Conservation (phyloP, 1,140 invertebrate genomes). For the Ips nitidus region DNA sequence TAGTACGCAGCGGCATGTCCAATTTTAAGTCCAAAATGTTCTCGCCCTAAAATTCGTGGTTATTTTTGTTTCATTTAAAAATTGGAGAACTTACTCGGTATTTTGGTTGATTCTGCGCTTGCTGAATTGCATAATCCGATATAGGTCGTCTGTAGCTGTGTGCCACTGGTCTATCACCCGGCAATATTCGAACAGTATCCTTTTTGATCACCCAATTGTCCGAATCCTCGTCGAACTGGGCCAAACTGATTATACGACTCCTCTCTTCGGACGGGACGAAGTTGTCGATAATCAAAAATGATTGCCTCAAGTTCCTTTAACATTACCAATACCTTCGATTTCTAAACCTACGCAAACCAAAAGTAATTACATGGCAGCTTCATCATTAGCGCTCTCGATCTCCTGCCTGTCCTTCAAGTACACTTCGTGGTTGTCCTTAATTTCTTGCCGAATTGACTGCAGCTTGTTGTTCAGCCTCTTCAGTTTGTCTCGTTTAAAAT, state of each 20-base stretch:
- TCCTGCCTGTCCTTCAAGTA: conserved; percentile 64
- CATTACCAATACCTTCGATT: not conserved
- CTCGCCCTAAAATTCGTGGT: conserved; percentile 64
- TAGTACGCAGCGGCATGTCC: conserved; percentile 77
- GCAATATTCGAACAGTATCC: conserved; percentile 44
- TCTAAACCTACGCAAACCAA: not conserved
- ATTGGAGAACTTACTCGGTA: conserved; percentile 41
- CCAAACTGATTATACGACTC: conserved; percentile 74
- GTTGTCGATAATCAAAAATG: conserved; percentile 91
- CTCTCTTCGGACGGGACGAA: conserved; percentile 94
- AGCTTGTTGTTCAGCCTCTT: conserved; percentile 63
- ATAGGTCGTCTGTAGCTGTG: conserved; percentile 60
- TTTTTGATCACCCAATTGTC: conserved; percentile 72
- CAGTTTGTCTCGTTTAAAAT: conserved; percentile 87
- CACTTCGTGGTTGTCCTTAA: conserved; percentile 49
- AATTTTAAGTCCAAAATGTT: conserved; percentile 83
- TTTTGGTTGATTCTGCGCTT: conserved; percentile 46
- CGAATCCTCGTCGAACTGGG: conserved; percentile 84
- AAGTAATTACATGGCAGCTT: conserved; percentile 64
- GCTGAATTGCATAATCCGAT: conserved; percentile 71
- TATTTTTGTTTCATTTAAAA: conserved; percentile 5
- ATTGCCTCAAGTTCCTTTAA: conserved; percentile 69
- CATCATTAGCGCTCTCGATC: conserved; percentile 79
- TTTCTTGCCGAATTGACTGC: conserved; percentile 54
- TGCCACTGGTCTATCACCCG: conserved; percentile 45